phyloP scores from a whole-genome alignment of 2,113 vertebrate genomes.

The Anarrhichthys ocellatus region DNA sequence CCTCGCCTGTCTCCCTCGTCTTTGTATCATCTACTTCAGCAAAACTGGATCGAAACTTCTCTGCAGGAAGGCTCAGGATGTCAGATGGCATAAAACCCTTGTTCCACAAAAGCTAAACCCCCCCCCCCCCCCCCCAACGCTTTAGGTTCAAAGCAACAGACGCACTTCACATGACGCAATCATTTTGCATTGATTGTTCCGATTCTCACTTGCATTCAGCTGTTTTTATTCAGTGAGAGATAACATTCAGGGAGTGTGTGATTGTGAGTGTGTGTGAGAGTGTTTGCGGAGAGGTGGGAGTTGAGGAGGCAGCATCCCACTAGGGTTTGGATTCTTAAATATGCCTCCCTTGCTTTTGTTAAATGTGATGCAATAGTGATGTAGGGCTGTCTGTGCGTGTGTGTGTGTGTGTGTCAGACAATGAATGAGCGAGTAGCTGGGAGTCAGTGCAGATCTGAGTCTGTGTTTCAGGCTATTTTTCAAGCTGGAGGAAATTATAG shows the following conservation, averaged over 20 bases:
- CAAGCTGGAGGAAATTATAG: conserved; percentile 77
- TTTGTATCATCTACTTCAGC: conserved; percentile 67
- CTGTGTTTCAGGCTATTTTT: conserved; percentile 71
- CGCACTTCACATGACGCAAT: conserved; percentile 78
- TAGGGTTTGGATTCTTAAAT: conserved; percentile 74
- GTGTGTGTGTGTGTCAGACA: conserved; percentile 55
- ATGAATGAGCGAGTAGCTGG: conserved; percentile 53
- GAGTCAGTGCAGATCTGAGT: conserved; percentile 60
- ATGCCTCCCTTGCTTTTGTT: conserved; percentile 75
- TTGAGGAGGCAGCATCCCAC: conserved; percentile 67
- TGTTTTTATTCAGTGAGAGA: conserved; percentile 69
- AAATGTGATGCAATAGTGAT: conserved; percentile 80
- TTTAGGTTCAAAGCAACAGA: conserved; percentile 72
- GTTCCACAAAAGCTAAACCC: conserved; percentile 75
- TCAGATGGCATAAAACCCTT: conserved; percentile 71
- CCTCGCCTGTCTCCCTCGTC: conserved; percentile 58
- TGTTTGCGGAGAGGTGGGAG: conserved; percentile 50
- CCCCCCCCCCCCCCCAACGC: conserved; percentile 56
- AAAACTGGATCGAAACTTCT: conserved; percentile 64
- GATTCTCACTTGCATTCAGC: conserved; percentile 66
- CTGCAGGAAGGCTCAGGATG: conserved; percentile 64
- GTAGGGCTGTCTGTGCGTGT: conserved; percentile 55
- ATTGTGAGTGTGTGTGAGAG: conserved; percentile 41
- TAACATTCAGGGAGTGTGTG: conserved; percentile 59
- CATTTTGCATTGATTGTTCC: conserved; percentile 70